Evolutionary conservation across 2,797 vertebrate genomes (phyloP), one percentile per base, ranked within the genome.

Genomic region (Brachymystax lenok): DNA sequence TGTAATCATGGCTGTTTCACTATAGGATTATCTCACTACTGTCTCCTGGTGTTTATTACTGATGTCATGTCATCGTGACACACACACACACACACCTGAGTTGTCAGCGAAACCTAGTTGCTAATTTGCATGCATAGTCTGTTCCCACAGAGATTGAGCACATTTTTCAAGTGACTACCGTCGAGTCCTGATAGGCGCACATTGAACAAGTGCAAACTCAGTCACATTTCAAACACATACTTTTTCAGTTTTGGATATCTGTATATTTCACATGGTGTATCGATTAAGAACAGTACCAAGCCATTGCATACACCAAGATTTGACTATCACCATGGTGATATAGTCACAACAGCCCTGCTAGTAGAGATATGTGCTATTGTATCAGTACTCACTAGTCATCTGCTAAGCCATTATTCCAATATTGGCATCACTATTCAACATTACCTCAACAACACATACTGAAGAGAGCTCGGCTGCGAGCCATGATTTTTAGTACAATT

Each of bases 31-130:
- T 46, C 40, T 46, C 10, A 10, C 40, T 46, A 46, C 10, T 46
- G 12, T 46, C 8, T 40, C 7, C 35, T 35, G 35, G 35, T 35
- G 35, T 35, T 40, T 19, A 75, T 46, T 46, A 10, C 76, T 51
- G 75, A 16, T 19, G 46, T 46, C 82, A 85, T 82, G 86, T 88
- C 88, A 46, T 52, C 3, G 8, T 67, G 71, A 74, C 66, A 0
- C 77, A 73, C 76, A 50, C 28, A 17, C 64, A 33, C 64, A 30
- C 27, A 52, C 51, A 35, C 52, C 40, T 46, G 40, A 46, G 40
- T 46, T 46, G 40, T 46, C 40, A 46, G 40, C 10, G 40, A 46
- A 46, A 46, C 10, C 40, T 13, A 46, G 40, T 46, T 10, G 10
- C 40, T 46, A 46, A 46, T 46, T 2, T 46, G 40, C 40, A 12